These are phyloP conservation scores for Drosophila pachea DNA, from an alignment of 1,140 invertebrate species.

Conservation along the genomic window DNA sequence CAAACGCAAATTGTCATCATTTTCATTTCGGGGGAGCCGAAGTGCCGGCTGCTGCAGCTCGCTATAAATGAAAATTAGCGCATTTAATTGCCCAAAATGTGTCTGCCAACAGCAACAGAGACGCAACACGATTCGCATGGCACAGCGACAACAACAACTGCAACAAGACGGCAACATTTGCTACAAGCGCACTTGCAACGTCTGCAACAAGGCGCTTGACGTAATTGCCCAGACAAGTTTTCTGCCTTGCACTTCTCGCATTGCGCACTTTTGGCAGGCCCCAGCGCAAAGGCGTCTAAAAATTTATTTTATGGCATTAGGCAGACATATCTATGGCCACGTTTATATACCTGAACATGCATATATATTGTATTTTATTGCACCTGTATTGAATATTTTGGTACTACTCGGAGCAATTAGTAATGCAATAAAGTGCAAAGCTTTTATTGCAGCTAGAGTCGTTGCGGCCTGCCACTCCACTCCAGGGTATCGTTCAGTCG, in stretches of 20 bases:
- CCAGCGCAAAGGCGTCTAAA: slow-evolving; percentile 4
- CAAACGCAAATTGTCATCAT: slow-evolving; percentile 64
- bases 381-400: neutral
- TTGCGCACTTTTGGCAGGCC: slow-evolving; percentile 37
- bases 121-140: slow-evolving; percentile 28
- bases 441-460: neutral
- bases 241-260: slow-evolving; percentile 32
- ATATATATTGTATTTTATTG: neutral
- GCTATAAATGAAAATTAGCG: slow-evolving; percentile 67
- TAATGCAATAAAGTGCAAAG: too few species aligned
- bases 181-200: slow-evolving; percentile 5
- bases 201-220: slow-evolving; percentile 68
- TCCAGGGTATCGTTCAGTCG: too few species aligned
- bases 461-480: too few species aligned
- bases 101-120: slow-evolving; percentile 52
- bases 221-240: slow-evolving; percentile 65
- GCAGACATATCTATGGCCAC: neutral
- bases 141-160: slow-evolving; percentile 10
- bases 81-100: slow-evolving; percentile 75
- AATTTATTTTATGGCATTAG: slow-evolving; percentile 1
- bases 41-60: slow-evolving; percentile 5
- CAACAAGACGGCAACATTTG: slow-evolving; percentile 12
- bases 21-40: slow-evolving; percentile 44
- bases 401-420: too few species aligned
- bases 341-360: neutral